Evolutionary conservation across 2,113 vertebrate genomes (phyloP), one percentile per base, ranked within the genome.

Genomic region (Poeciliopsis prolifica): DNA sequence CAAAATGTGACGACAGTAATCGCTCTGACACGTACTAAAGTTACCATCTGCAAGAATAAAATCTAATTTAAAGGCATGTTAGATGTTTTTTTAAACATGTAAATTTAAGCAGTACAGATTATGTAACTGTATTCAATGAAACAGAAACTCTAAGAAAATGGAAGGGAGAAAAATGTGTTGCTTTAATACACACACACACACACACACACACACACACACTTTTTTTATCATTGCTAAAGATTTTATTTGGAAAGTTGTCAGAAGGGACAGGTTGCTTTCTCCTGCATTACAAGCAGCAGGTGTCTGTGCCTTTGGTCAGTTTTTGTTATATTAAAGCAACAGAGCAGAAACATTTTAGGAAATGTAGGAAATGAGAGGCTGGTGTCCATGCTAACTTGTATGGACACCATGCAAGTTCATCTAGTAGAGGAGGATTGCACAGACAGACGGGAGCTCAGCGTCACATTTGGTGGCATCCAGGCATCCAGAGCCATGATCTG

Each of bases 391-490:
- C 17, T 31, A 33, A 31, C 62, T 0, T 14, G 3, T 4, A 8
- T 14, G 19, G 8, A 22, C 11, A n/a, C 19, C n/a, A n/a, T n/a
- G n/a, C n/a, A n/a, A 58, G n/a, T n/a, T 11, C 4, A 17, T 0
- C 42, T 0, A 72, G 1, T 62, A 62, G 28, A 11, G 28, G 40
- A 63, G 0, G 10, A 9, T 14, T 2, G 17, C 60, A 44, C 70
- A 72, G 37, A 72, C n/a, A 9, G 60, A 62, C 0, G 70, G 70
- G 12, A 72, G 70, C 60, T n/a, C 0, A 22, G 7, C 33, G 11
- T 63, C 70, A 63, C 70, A 72, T 17, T 44, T 1, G 35, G 4
- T 29, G 60, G 11, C 29, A 0, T 30, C 12, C 37, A 72, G n/a
- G 37, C 70, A 72, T 15, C 35, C 70, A 9, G 15, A 29, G 26